Percentiles rank a stretch among this genome's conserved stretches.
Evolutionary conservation across 2,888 invertebrate genomes (phyloP).

Genomic region (Ashinkailepas kermadecensis): DNA sequence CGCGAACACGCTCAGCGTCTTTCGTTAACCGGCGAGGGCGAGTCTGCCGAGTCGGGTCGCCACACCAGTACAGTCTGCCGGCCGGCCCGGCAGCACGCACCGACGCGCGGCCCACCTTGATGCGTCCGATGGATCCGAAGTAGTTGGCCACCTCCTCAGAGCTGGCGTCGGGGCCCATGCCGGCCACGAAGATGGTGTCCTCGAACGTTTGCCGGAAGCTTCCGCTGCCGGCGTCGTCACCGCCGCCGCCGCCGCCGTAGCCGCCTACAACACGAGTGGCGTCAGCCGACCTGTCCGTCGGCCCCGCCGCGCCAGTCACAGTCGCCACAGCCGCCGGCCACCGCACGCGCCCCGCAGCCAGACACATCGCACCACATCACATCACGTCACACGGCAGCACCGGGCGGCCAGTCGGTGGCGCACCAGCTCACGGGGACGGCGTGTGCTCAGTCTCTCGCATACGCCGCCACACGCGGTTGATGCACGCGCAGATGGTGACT

Average conservation of each 20-base stretch:
- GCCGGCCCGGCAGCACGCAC: no score
- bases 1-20: no score
- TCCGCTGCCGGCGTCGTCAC: constrained; percentile 43
- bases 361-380: background rate
- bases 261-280: constrained; percentile 36
- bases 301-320: no score
- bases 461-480: no score
- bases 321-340: background rate
- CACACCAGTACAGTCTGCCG: no score
- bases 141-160: constrained; percentile 83
- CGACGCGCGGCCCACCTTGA: constrained; percentile 59
- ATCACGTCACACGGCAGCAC: no score
- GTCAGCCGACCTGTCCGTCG: background rate
- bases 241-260: constrained; percentile 41
- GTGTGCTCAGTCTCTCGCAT: no score
- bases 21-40: no score
- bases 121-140: constrained; percentile 92
- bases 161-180: constrained; percentile 73
- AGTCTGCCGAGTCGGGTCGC: no score
- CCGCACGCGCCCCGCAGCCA: background rate
- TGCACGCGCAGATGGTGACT: no score
- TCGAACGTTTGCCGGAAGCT: constrained; percentile 50
- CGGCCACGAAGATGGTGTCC: constrained; percentile 91
- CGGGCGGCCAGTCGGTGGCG: no score
- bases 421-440: no score